Percentiles rank a stretch among this genome's conserved stretches.
These are phyloP conservation scores for Bufotes viridis DNA, from an alignment of 2,797 vertebrate species.

Conservation along the genomic window DNA sequence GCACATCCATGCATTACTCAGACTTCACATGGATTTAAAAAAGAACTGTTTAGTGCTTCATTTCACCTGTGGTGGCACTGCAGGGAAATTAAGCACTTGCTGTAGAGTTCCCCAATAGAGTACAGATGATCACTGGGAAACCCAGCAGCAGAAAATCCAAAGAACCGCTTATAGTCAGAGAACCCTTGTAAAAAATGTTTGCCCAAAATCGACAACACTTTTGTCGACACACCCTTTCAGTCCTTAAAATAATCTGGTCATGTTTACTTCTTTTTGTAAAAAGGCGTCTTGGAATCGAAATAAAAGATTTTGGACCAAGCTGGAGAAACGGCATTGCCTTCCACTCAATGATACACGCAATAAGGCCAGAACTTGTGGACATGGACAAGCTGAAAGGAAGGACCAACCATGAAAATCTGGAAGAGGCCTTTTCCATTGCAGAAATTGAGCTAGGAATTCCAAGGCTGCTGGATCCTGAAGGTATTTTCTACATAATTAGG, in stretches of 20 bases:
- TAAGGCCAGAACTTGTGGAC: constrained; percentile 91
- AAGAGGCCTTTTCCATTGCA: constrained; percentile 91
- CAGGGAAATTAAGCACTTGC: too few relatives aligned
- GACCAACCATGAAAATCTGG: constrained; percentile 88
- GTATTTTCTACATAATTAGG: constrained; percentile 69
- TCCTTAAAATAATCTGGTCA: background rate
- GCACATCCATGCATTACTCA: too few relatives aligned
- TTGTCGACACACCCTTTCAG: background rate
- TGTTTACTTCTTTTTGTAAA: constrained; percentile 14
- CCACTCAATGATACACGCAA: constrained; percentile 89
- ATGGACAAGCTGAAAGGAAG: constrained; percentile 80
- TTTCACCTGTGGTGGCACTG: too few relatives aligned
- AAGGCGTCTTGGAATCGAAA: constrained; percentile 87
- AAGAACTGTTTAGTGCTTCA: too few relatives aligned
- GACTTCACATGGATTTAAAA: too few relatives aligned
- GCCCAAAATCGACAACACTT: background rate
- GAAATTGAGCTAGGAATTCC: constrained; percentile 92
- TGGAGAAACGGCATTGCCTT: constrained; percentile 95
- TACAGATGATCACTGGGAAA: background rate
- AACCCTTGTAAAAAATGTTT: too few relatives aligned
- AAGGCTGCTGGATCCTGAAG: constrained; percentile 94
- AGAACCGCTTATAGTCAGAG: background rate
- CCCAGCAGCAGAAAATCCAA: background rate
- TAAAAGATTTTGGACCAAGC: constrained; percentile 95
- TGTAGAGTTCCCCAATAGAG: background rate